Evolutionary conservation across 2,797 vertebrate genomes (phyloP).

Genomic region (Myotis daubentonii): DNA sequence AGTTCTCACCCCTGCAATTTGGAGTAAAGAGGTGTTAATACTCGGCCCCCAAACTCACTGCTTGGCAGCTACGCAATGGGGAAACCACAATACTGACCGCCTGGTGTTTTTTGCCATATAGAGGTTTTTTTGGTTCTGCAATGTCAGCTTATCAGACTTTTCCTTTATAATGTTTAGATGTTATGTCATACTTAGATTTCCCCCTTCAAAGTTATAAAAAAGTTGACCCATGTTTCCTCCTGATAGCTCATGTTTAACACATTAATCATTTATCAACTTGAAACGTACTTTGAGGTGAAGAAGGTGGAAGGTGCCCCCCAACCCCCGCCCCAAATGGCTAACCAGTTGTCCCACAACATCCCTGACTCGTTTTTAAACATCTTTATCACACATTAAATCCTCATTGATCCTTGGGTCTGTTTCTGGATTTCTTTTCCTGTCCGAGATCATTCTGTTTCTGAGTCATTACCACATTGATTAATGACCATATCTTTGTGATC

Average conservation of each 20-base stretch:
- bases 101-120: background rate
- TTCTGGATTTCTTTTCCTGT: background rate
- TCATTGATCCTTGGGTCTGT: background rate
- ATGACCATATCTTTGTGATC: background rate
- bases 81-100: background rate
- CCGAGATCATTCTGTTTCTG: background rate
- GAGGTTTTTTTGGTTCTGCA: background rate
- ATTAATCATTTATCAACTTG: background rate
- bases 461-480: background rate
- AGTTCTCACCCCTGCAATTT: background rate
- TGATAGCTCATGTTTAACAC: background rate
- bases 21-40: background rate
- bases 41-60: background rate
- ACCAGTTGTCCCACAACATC: background rate
- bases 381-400: background rate
- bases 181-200: background rate
- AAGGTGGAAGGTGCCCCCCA: background rate
- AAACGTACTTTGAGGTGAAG: background rate
- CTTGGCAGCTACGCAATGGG: background rate
- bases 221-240: background rate
- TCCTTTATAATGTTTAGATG: background rate
- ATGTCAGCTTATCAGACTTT: background rate
- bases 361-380: background rate
- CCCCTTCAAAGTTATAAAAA: background rate
- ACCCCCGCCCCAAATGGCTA: background rate